Base-by-base conservation (phyloP, 2,797 vertebrate genomes). In the Anisognathus igniventris region DNA sequence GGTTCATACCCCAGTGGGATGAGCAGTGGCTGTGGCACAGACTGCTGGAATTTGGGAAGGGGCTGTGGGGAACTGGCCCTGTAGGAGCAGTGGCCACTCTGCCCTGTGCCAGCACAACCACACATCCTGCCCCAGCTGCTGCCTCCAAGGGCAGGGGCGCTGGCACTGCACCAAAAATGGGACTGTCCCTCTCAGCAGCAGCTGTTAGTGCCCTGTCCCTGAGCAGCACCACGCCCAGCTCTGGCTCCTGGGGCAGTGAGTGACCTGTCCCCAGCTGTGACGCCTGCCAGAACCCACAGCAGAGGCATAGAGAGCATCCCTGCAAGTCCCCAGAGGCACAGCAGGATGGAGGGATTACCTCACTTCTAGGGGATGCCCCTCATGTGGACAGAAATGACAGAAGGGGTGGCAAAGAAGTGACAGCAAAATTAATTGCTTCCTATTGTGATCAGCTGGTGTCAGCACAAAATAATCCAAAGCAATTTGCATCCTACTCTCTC, bases 261-360 rank as follows among this genome's bases (percentile, higher is more conserved):
- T 4, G 35, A 27, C 25, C 31, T 30, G 48, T 20, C 50, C 12
- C 3, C 4, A 14, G 3, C n/a, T 2, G 13, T 1, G 2, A 23
- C 1, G 0, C 11, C 30, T 10, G 48, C 9, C 4, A 45, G 61
- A 6, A 6, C 23, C 68, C 45, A 10, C 4, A 40, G 35, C 75
- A 64, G 40, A 70, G 81, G 50, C 45, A 35, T 37, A 37, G 21
- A 13, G 42, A 48, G 11, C 54, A 39, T 22, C 40, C n/a, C 30
- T 31, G 30, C 40, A 13, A 37, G 44, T 4, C 9, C 19, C 54
- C 40, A 8, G 1, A 42, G 0, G 3, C 31, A 20, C 17, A 39
- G 7, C 0, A 0, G 48, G 8, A 35, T 16, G 24, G 54, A 80
- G 60, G 30, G 8, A 18, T 10, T 21, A 11, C 16, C 1, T 1